Percentiles rank a stretch among this genome's conserved stretches.
phyloP scores from a whole-genome alignment of 2,888 invertebrate species.

The Emmelina monodactyla region DNA sequence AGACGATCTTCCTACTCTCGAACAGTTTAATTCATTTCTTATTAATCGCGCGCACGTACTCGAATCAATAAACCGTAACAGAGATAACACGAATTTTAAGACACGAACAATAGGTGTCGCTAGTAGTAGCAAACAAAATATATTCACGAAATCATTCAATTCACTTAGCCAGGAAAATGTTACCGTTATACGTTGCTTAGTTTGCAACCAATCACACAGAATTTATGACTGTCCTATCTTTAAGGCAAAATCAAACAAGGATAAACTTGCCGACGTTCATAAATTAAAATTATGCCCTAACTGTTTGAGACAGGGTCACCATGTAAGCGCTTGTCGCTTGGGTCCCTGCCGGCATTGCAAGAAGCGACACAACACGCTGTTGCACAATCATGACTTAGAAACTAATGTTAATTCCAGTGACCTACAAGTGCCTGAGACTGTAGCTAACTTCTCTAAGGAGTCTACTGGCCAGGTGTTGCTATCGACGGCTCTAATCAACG shows the following conservation, averaged over 20 bases:
- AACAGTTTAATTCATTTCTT: constrained; percentile 17
- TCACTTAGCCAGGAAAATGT: neutral
- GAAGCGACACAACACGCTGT: constrained; percentile 16
- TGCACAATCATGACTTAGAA: constrained; percentile 11
- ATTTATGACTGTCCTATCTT: constrained; percentile 19
- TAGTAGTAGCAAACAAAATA: neutral
- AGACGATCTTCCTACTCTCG: constrained; percentile 14
- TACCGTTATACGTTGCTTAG: constrained; percentile 9
- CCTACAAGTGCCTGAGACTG: neutral
- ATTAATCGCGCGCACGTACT: constrained; percentile 18
- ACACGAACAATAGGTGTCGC: no score
- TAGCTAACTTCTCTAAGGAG: constrained; percentile 2
- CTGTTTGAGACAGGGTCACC: constrained; percentile 17
- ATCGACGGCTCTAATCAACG: constrained; percentile 12
- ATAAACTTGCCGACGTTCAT: constrained; percentile 9
- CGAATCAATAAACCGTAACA: constrained; percentile 14
- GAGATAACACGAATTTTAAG: constrained; percentile 2
- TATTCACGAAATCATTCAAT: constrained; percentile 12
- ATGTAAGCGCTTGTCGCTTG: constrained; percentile 14
- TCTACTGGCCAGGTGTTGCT: constrained; percentile 6
- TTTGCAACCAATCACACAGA: constrained; percentile 16
- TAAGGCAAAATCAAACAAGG: constrained; percentile 12
- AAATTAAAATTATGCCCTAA: constrained; percentile 16
- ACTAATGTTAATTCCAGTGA: neutral
- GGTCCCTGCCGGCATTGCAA: constrained; percentile 18